A percentile compares a stretch with the other conserved stretches of the same genome.
Conservation (phyloP, 2,113 vertebrate genomes). For the Conger conger region DNA sequence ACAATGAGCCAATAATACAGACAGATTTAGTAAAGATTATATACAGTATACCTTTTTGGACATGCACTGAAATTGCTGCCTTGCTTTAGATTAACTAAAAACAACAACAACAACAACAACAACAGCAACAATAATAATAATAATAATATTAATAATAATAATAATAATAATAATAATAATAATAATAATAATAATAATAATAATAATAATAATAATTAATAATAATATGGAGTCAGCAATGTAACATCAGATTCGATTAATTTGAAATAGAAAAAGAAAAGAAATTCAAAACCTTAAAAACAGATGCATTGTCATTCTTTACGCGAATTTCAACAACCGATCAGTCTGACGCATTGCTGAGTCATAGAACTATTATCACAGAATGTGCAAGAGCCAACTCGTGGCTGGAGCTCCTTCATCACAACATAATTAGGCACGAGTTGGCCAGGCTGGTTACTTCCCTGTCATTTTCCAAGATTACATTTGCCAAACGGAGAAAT, state of each 20-base stretch:
- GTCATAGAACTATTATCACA: neutral
- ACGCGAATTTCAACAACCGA: neutral
- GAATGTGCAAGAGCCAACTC: neutral
- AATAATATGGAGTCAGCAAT: no score
- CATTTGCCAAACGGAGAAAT: neutral
- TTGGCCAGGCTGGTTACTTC: neutral
- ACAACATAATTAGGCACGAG: neutral
- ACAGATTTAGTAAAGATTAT: no score
- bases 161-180: no score
- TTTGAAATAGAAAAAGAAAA: neutral
- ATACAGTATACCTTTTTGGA: no score
- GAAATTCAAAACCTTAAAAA: neutral
- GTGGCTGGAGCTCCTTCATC: neutral
- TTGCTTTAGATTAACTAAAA: no score
- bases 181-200: neutral
- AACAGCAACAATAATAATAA: no score
- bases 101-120: no score
- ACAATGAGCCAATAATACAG: neutral
- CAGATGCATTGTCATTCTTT: neutral
- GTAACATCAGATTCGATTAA: neutral
- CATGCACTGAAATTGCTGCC: no score
- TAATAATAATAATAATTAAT: neutral
- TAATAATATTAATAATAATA: no score
- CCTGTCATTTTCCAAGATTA: neutral
- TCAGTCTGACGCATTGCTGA: conserved; percentile 2